Evolutionary conservation across 2,797 vertebrate species (phyloP).

Genomic region (Parambassis ranga): DNA sequence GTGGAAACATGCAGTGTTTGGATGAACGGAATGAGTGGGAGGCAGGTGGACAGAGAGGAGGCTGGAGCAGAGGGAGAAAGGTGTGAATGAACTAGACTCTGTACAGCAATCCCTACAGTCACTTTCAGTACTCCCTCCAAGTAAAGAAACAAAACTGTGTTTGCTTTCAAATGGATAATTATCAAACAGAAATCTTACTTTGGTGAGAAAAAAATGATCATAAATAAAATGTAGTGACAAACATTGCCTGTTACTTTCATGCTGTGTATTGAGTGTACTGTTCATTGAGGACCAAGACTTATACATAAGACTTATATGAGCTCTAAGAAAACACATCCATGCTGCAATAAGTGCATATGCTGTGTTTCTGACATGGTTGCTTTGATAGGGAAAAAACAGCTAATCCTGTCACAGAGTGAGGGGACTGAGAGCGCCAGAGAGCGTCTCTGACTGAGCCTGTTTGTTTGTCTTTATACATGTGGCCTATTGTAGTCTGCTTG

Average conservation of each 20-base stretch:
- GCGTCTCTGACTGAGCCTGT: conserved; percentile 36
- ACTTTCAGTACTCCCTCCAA: background rate
- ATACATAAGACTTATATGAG: background rate
- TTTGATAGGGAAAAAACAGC: conserved; percentile 15
- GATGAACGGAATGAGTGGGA: too few species aligned
- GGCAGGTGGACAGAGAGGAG: too few species aligned
- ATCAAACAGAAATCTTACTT: too few species aligned
- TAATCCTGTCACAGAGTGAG: conserved; percentile 24
- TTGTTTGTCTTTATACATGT: conserved; percentile 61
- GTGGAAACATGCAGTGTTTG: too few species aligned
- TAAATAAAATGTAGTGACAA: too few species aligned
- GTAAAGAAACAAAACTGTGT: background rate
- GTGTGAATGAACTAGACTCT: too few species aligned
- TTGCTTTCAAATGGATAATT: too few species aligned
- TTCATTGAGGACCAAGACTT: background rate
- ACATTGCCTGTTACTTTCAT: too few species aligned
- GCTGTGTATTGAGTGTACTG: rapidly evolving
- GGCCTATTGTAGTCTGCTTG: conserved; percentile 53
- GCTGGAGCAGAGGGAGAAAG: too few species aligned
- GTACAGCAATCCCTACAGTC: background rate
- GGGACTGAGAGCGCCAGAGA: background rate
- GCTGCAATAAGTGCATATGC: background rate
- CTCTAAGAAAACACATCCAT: conserved; percentile 4
- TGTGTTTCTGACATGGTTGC: background rate
- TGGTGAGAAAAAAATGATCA: background rate